These are phyloP conservation scores for Drosophila elegans DNA, from an alignment of 1,140 invertebrate genomes.

Conservation along the genomic window DNA sequence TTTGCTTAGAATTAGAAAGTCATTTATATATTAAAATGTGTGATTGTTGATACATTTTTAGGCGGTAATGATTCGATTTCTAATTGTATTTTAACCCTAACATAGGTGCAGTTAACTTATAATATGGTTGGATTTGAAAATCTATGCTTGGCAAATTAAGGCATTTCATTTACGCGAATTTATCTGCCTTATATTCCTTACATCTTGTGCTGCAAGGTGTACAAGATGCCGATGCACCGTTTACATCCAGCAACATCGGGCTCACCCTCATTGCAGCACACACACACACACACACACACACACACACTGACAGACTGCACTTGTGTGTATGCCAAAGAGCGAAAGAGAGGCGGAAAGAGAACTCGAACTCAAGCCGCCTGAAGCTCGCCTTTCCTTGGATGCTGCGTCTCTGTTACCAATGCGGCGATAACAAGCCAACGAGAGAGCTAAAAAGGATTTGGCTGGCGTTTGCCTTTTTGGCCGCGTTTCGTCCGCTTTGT, in stretches of 20 bases:
- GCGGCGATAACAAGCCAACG: constrained; percentile 48
- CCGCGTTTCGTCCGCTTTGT: constrained; percentile 47
- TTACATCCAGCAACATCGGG: background rate
- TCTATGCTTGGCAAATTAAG: no score
- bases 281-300: constrained; percentile 5
- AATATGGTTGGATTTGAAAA: no score
- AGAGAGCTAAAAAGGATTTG: constrained; percentile 40
- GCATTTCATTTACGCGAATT: no score
- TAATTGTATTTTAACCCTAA: no score
- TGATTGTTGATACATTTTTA: no score
- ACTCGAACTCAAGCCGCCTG: constrained; percentile 9
- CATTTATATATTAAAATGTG: no score
- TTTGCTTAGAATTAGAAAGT: no score
- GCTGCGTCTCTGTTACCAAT: constrained; percentile 75
- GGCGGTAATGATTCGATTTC: no score
- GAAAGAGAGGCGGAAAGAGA: constrained; percentile 7
- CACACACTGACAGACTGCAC: background rate
- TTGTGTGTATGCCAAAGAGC: constrained; percentile 15
- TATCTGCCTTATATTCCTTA: no score
- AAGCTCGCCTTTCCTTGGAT: constrained; percentile 55
- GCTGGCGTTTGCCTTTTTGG: constrained; percentile 43
- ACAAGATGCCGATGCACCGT: background rate
- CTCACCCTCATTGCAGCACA: constrained; percentile 4
- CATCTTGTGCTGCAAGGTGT: no score
- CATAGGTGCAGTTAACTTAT: no score